Evolutionary conservation across 2,797 vertebrate species (phyloP), one percentile per base, ranked within the genome.

Genomic region (Sus cebifrons): DNA sequence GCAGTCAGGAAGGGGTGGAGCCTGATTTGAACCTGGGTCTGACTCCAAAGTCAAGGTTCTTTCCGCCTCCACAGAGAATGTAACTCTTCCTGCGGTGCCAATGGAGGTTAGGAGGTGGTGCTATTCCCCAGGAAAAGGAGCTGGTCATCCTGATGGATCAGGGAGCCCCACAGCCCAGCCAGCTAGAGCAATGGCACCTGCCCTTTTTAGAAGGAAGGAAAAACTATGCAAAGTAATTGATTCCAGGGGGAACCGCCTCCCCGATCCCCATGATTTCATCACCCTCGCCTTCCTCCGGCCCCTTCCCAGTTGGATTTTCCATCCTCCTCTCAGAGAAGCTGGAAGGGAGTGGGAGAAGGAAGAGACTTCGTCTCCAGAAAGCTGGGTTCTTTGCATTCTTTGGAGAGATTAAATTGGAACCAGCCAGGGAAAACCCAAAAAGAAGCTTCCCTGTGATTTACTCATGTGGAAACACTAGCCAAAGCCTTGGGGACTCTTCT

Each of bases 41-140:
- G 40, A 71, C 56, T 77, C 56, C 64, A 65, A 71, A 78, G 44
- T 4, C 36, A 36, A 18, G 84, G 13, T 81, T 44, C 21, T 9
- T 44, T 64, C 54, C 1, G 23, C 65, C 74, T 78, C 32, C 18
- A 52, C 54, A 5, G 44, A 79, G 32, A 58, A 70, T 5, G 8
- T 18, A 21, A 52, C 5, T 60, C 56, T 62, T 14, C 64, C 78
- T 9, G 2, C 0, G 0, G 23, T 6, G 36, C 13, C 4, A 9
- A 10, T 6, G 62, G 58, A 20, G 6, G 3, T 58, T 49, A 54
- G 73, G 21, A 86, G 36, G 36, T 0, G 21, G 15, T 3, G 0
- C 6, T 23, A 20, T 58, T 65, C 58, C 49, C 0, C 3, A 18
- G 27, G 12, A 70, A 49, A 83, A 14, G 29, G 3, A 52, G 32